phyloP scores from a whole-genome alignment of 2,113 vertebrate species.

The Lophius piscatorius region DNA sequence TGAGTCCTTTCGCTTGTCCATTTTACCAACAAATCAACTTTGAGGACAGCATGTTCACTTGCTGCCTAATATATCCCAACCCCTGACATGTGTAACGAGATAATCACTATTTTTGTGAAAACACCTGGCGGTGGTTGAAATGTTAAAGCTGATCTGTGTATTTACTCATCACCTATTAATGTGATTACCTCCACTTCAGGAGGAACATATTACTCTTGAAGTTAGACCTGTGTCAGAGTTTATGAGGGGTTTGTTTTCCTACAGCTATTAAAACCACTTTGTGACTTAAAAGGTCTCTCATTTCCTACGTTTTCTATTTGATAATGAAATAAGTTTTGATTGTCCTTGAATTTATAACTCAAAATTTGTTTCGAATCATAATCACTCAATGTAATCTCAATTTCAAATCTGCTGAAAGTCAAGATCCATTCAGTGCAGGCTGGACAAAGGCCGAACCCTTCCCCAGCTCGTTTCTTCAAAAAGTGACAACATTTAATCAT shows the following conservation, averaged over 20 bases:
- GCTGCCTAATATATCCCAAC: too few species aligned
- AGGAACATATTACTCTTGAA: too few species aligned
- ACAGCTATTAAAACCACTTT: background rate
- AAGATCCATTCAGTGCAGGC: slow-evolving; percentile 18
- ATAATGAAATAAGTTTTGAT: slow-evolving; percentile 1
- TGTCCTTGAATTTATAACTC: slow-evolving; percentile 15
- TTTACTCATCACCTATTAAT: too few species aligned
- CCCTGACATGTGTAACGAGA: too few species aligned
- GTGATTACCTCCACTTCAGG: too few species aligned
- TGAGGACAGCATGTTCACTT: too few species aligned
- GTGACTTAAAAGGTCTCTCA: background rate
- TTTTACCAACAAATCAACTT: too few species aligned
- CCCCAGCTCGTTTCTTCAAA: slow-evolving; percentile 16
- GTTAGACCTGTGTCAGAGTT: too few species aligned
- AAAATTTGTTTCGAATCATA: background rate
- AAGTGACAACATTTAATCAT: slow-evolving; percentile 39
- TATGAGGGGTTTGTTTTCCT: background rate
- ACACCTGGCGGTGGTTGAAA: too few species aligned
- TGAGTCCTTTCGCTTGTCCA: too few species aligned
- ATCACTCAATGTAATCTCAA: slow-evolving; percentile 18
- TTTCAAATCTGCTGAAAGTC: slow-evolving; percentile 30
- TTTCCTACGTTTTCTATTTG: slow-evolving; percentile 13
- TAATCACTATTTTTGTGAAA: too few species aligned
- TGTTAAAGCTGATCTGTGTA: too few species aligned
- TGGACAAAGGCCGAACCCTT: slow-evolving; percentile 30